Percentiles rank a stretch among this genome's conserved stretches.
Evolutionary conservation across 2,113 vertebrate genomes (phyloP).

Genomic region (Nannobrachium achirus): DNA sequence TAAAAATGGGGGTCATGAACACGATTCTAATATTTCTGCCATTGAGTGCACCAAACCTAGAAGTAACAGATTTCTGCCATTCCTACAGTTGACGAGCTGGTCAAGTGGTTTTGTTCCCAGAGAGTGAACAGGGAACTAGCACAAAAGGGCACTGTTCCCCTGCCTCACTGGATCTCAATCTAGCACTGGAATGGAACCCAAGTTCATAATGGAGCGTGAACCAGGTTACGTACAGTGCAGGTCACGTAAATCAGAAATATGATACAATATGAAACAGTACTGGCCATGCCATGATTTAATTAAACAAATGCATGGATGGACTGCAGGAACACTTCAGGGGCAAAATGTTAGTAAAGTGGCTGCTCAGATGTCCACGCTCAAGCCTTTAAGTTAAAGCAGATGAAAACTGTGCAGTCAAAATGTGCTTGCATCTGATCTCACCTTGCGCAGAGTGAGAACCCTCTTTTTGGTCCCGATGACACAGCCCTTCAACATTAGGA

Average conservation of each 20-base stretch:
- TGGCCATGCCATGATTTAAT: too few species aligned
- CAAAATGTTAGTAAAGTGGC: too few species aligned
- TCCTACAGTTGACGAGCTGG: not conserved
- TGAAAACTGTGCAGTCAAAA: not conserved
- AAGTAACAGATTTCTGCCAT: too few species aligned
- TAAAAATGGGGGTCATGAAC: too few species aligned
- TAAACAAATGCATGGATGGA: too few species aligned
- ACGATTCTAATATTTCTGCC: too few species aligned
- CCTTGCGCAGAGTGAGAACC: constrained; percentile 96
- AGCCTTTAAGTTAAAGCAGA: too few species aligned
- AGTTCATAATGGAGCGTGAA: constrained; percentile 77
- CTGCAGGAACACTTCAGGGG: too few species aligned
- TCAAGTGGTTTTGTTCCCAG: constrained; percentile 66
- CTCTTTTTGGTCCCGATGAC: constrained; percentile 97
- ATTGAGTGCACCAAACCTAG: too few species aligned
- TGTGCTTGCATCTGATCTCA: constrained; percentile 58
- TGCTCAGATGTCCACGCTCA: too few species aligned
- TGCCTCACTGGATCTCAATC: constrained; percentile 77
- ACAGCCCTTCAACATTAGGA: constrained; percentile 97
- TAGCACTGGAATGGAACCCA: constrained; percentile 86
- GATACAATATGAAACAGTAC: too few species aligned
- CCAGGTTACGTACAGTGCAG: constrained; percentile 83
- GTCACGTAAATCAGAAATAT: too few species aligned
- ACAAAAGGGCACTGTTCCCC: constrained; percentile 69
- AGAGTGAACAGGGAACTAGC: constrained; percentile 81